Evolutionary conservation across 2,888 invertebrate genomes (phyloP), one percentile per base, ranked within the genome.

Genomic region (Agrotis clavis): DNA sequence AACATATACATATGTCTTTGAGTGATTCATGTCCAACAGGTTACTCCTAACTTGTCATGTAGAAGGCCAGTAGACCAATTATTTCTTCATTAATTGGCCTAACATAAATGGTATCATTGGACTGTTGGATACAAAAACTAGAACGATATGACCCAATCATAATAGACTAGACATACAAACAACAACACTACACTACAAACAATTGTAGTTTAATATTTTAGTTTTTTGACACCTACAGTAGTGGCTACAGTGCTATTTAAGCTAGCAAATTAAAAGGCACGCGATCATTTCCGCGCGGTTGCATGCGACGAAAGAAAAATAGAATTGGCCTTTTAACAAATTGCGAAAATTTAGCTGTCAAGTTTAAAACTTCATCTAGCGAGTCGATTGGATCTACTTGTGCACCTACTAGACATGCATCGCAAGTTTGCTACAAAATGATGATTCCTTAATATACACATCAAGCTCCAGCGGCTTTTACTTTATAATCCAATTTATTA

Each of bases 31-130:
- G 13, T 47, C 9, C 16, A 45, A 25, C 56, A 48, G 25, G 71
- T 78, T n/a, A 53, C n/a, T 30, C 50, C 14, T 14, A 45, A 66
- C 56, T 74, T 14, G 41, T 71, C 71, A 61, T 1, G 9, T 76
- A 80, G 53, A 76, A 81, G 76, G 81, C 50, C 62, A 67, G 59
- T 59, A 59, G 45, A 65, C 61, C 75, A 80, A 76, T 76, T 80
- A 80, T 80, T 61, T 59, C 53, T 76, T 81, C 59, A 78, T 70
- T 82, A 78, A 66, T 72, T 67, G 50, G 61, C 21, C 65, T 53
- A 47, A 56, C 72, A 7, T 72, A 79, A 71, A 64, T 72, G 67
- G 79, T 57, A 71, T 64, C 79, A 72, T 61, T 66, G 66, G 61
- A 59, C 25, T 77, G 59, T 35, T 4, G 56, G 48, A n/a, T 57